Conservation (phyloP, 1,140 invertebrate species). For the Drosophila triauraria region DNA sequence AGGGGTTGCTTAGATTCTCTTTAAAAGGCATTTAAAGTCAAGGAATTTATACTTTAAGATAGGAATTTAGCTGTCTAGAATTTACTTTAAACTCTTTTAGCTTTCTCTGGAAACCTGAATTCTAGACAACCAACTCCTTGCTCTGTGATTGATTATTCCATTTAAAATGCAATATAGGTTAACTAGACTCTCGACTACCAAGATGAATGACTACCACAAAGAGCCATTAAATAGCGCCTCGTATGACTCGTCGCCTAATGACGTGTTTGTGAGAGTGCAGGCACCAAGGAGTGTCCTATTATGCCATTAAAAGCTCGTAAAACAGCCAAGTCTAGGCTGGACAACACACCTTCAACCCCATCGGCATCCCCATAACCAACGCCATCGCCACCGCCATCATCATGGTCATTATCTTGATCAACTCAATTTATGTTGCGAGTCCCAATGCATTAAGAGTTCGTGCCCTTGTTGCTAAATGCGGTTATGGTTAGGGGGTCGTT, state of each 20-base stretch:
- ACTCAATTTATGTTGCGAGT: constrained; percentile 32
- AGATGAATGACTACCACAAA: constrained; percentile 24
- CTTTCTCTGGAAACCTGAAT: background rate
- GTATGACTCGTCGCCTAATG: constrained; percentile 17
- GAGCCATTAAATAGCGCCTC: constrained; percentile 10
- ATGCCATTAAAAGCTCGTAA: constrained; percentile 52
- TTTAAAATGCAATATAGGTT: constrained; percentile 21
- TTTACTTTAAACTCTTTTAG: background rate
- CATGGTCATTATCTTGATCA: constrained; percentile 51
- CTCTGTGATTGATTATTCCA: constrained; percentile 12
- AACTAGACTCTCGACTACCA: constrained; percentile 15
- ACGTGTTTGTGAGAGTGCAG: constrained; percentile 44
- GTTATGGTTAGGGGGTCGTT: constrained; percentile 52
- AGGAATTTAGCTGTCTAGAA: background rate
- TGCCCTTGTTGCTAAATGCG: constrained; percentile 66
- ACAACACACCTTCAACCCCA: constrained; percentile 46
- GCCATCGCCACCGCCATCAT: constrained; percentile 17
- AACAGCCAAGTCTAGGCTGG: constrained; percentile 40
- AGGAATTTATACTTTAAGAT: no score
- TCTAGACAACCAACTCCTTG: background rate
- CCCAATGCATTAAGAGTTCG: constrained; percentile 64
- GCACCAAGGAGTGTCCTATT: constrained; percentile 36
- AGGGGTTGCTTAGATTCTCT: no score
- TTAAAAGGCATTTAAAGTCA: no score
- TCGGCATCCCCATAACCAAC: constrained; percentile 5